A percentile compares a stretch with the other conserved stretches of the same genome.
These are phyloP conservation scores for Megathymus violae DNA, from an alignment of 1,140 invertebrate species.

Conservation along the genomic window DNA sequence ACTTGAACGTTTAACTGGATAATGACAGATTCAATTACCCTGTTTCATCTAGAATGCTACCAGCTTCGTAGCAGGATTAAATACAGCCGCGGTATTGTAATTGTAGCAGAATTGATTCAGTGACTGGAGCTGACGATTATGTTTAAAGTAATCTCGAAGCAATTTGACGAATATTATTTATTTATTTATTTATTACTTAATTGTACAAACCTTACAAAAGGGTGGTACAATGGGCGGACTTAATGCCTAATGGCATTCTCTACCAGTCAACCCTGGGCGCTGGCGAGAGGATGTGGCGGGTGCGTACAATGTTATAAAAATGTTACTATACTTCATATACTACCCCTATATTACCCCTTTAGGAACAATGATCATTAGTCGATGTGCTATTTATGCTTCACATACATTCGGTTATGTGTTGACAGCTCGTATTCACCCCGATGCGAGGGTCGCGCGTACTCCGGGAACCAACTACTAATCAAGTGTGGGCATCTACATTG, in stretches of 20 bases:
- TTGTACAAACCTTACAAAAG: too few relatives aligned
- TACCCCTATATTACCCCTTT: too few relatives aligned
- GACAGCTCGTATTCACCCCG: conserved; percentile 16
- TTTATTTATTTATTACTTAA: too few relatives aligned
- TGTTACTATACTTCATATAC: too few relatives aligned
- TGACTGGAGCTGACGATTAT: neutral
- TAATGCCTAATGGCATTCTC: too few relatives aligned
- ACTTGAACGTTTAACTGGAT: neutral
- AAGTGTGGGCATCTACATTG: conserved; percentile 23
- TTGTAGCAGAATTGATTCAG: neutral
- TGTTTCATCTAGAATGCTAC: neutral
- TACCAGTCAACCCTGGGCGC: too few relatives aligned
- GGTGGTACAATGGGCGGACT: too few relatives aligned
- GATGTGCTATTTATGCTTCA: neutral
- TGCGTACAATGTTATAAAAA: too few relatives aligned
- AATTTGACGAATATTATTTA: too few relatives aligned
- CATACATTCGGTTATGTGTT: conserved; percentile 15
- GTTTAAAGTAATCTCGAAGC: too few relatives aligned
- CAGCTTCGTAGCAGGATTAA: neutral
- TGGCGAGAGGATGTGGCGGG: too few relatives aligned
- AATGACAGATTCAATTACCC: neutral
- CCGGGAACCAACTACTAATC: conserved; percentile 31
- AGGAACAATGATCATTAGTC: neutral
- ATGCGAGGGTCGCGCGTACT: neutral
- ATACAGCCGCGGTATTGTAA: neutral